Evolutionary conservation across 2,113 vertebrate genomes (phyloP), one percentile per base, ranked within the genome.

Genomic region (Aphyosemion australe): DNA sequence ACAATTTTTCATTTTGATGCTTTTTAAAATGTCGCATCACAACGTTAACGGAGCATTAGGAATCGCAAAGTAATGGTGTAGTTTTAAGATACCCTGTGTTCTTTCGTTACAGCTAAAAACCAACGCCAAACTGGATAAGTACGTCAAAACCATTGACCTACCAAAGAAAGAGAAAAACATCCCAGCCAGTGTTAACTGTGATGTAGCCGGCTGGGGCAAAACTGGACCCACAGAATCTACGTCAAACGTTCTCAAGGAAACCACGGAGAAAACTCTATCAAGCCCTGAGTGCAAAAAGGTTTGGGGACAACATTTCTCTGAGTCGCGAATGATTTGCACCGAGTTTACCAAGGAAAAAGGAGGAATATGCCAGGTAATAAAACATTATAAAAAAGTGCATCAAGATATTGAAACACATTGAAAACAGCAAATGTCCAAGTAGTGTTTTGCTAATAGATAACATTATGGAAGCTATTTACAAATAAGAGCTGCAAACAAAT

Each of bases 141-240:
- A 60, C 4, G 83, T 91, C 41, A 71, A 65, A 13, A 0, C 58
- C 19, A 58, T 88, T 0, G 21, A 0, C 21, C 62, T 91, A 9
- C 78, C 85, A 0, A 80, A 72, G 47, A 86, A 84, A 50, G 34
- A 76, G 1, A 45, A 8, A 11, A 46, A 75, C 20, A 48, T 48
- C 14, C 64, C 37, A 0, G 80, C 75, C 0, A 42, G 65, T 13
- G 18, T 55, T 3, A 26, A 57, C 0, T 91, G 89, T 48, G 1
- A 12, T 0, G 85, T 91, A 2, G 84, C 87, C 20, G 88, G 91
- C 16, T 92, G 88, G 90, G 89, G 88, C 12, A 6, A 0, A 19
- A 89, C 51, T 12, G 51, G 1, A 26, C 1, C 0, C 0, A 0
- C 65, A 0, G 0, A 2, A 0, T 0, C 0, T 0, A 0, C 1